A percentile compares a stretch with the other conserved stretches of the same genome.
phyloP scores from a whole-genome alignment of 2,797 vertebrate genomes.

The Dendrocincla fuliginosa region DNA sequence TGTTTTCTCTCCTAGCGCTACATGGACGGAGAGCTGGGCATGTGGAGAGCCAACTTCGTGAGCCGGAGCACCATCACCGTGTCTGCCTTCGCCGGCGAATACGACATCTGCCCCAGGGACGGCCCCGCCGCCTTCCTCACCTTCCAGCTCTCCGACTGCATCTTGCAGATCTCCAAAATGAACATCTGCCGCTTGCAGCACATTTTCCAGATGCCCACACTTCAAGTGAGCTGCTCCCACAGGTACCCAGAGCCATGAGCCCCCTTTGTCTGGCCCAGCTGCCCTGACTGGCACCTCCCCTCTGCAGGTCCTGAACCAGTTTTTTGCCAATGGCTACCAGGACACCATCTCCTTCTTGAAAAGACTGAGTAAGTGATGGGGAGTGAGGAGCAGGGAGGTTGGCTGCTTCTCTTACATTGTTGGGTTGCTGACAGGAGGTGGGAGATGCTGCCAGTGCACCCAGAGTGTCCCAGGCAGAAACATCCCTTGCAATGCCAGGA shows the following conservation, averaged over 20 bases:
- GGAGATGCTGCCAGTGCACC: neutral
- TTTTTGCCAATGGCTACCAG: neutral
- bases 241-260: neutral
- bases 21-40: neutral
- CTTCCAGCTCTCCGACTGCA: neutral
- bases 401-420: rapidly evolving
- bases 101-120: slow-evolving; percentile 33
- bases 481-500: neutral
- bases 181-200: neutral
- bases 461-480: neutral
- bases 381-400: neutral
- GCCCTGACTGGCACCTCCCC: neutral
- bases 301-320: neutral
- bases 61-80: neutral
- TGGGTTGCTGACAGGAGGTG: neutral
- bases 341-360: neutral
- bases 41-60: neutral
- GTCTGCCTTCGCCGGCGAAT: neutral
- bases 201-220: rapidly evolving
- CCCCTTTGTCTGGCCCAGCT: neutral
- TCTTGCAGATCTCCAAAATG: neutral
- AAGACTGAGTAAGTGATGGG: slow-evolving; percentile 15
- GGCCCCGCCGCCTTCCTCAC: neutral
- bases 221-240: neutral
- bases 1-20: neutral